These are phyloP conservation scores for Arctocebus calabarensis DNA, from an alignment of 2,797 vertebrate species.

Conservation along the genomic window DNA sequence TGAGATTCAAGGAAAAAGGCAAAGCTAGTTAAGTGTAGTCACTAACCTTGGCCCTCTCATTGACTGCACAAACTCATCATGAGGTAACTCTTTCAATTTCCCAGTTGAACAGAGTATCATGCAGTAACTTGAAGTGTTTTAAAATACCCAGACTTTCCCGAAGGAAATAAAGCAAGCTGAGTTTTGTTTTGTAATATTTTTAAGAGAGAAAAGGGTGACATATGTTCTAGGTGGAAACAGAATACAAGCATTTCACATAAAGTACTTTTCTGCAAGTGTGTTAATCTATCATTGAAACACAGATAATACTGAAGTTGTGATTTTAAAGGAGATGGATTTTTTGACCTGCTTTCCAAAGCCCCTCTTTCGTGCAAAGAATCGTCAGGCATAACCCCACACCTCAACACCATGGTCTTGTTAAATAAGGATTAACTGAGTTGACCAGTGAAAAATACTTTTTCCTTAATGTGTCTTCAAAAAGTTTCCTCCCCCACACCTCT, in stretches of 20 bases:
- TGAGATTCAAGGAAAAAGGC: conserved; percentile 2
- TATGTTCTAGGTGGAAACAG: neutral
- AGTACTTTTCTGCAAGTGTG: neutral
- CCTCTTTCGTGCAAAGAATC: neutral
- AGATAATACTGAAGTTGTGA: neutral
- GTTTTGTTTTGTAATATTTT: neutral
- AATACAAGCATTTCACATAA: conserved; percentile 26
- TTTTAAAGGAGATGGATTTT: neutral
- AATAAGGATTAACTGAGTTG: conserved; percentile 17
- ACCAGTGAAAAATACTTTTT: neutral
- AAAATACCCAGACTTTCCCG: conserved; percentile 2
- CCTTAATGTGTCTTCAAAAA: neutral
- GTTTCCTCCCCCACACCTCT: neutral
- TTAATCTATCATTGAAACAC: neutral
- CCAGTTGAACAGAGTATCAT: neutral
- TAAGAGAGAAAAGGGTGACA: neutral
- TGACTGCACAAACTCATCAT: neutral
- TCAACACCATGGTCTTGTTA: neutral
- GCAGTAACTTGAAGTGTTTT: neutral
- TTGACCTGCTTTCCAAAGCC: neutral
- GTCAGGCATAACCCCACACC: neutral
- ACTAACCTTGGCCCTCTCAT: neutral
- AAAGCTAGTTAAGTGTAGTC: neutral
- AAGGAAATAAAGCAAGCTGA: neutral
- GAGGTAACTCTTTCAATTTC: neutral